Base-by-base conservation (phyloP, 1,140 invertebrate species). In the Ceratosolen solmsi region DNA sequence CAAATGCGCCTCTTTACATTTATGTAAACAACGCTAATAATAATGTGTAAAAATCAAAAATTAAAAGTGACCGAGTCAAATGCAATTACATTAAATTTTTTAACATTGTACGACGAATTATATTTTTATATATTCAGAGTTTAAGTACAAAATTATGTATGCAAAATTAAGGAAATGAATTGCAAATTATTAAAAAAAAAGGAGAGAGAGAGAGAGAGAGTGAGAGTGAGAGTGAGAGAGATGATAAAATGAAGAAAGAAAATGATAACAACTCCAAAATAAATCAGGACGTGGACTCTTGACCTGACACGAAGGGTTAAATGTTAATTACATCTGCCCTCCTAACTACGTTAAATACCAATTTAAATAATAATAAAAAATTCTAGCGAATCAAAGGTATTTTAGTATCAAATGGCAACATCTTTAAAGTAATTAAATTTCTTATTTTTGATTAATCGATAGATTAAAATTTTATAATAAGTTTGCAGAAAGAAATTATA, bases 311-410 rank as follows among this genome's bases (percentile, higher is more conserved):
- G 33, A 30, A 20, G 30, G 70, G n/a, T 51, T 49, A 49, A 49
- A 49, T 65, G 25, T 76, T 76, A 76, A 76, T 76, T 65, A 76
- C 38, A 22, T 49, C 60, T 27, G 3, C 41, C 68, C 20, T 68
- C 27, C 2, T n/a, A 36, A 51, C 20, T 68, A 33, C 30, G 46
- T 78, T 33, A 78, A 78, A 27, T 51, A 49, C 46, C 25, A 65
- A 25, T 33, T 13, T 15, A 36, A 20, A 60, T 60, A 60, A 22
- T 46, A 8, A 20, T 76, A 63, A 78, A 63, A 51, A 68, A 68
- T 68, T 54, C 41, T 36, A 46, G 20, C 5, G 36, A 36, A 51
- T 78, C 41, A 49, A 77, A 65, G 15, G 20, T 17, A 68, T 68
- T 78, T 70, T 56, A 79, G 33, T 71, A 79, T 36, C 36, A 73